A percentile compares a stretch with the other conserved stretches of the same genome.
Conservation (phyloP, 2,797 vertebrate genomes). For the Myiotriccus ornatus region DNA sequence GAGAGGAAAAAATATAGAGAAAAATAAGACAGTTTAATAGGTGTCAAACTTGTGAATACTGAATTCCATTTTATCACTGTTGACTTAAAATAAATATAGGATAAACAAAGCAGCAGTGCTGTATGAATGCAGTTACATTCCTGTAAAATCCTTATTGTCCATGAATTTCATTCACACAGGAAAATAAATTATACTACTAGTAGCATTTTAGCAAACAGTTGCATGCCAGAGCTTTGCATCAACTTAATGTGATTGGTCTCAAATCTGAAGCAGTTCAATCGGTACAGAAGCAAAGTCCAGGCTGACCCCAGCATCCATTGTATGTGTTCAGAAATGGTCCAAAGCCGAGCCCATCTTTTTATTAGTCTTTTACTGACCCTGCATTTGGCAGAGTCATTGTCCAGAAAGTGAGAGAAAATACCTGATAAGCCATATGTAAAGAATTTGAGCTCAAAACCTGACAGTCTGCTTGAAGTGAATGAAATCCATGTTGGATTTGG, state of each 20-base stretch:
- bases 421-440: not conserved
- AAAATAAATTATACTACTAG: not conserved
- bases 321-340: not conserved
- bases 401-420: not conserved
- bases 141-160: slow-evolving; percentile 12
- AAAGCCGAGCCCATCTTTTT: not conserved
- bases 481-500: not conserved
- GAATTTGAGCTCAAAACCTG: not conserved
- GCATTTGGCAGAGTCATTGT: not conserved
- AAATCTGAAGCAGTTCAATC: not conserved
- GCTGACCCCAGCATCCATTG: not conserved
- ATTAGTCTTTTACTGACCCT: not conserved
- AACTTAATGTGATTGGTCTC: not conserved
- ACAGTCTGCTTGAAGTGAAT: not conserved
- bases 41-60: not conserved
- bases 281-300: not conserved
- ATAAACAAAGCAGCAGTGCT: not conserved
- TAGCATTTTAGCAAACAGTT: not conserved
- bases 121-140: not conserved
- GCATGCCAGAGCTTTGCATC: not conserved
- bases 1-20: not conserved
- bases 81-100: not conserved
- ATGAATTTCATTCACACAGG: not conserved
- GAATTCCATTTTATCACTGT: slow-evolving; percentile 3
- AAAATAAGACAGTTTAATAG: not conserved